Evolutionary conservation across 2,888 invertebrate species (phyloP), one percentile per base, ranked within the genome.

Genomic region (Shargacucullia verbasci): DNA sequence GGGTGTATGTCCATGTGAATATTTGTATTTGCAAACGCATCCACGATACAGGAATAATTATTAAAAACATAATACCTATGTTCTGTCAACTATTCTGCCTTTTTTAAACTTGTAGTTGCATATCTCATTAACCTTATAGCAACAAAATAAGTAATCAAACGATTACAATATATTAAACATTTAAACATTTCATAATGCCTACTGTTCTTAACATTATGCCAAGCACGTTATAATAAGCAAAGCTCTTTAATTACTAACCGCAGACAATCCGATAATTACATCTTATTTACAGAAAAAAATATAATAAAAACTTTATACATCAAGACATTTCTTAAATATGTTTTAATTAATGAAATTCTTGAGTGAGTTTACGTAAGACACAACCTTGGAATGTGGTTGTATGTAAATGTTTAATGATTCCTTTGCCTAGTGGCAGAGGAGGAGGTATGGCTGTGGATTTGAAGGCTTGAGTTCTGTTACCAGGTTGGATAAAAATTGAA

Each of bases 341-440:
- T 71, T 65, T 68, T 69, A 72, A 75, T 72, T 72, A 66, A 66
- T 41, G 47, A 55, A 48, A 65, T 66, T 63, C 55, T 54, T 61
- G n/a, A 54, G 60, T 60, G 44, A 61, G 34, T 64, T 74, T 73
- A 37, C 76, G 76, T 45, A 73, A 75, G 38, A 39, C 9, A 33
- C n/a, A 63, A 72, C 73, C 73, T 75, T 72, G 65, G 35, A 15
- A 14, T 65, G 60, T 40, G 41, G 50, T 52, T 64, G 50, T 60
- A 52, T 66, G 66, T 52, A 54, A 65, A 65, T 66, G 50, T 50
- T 60, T 20, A 20, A 20, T 4, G 20, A 20, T 4, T 2, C 20
- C 2, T 20, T 20, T 20, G 20, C 4, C 20, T 20, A 20, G 20
- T 3, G 20, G 20, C 20, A 3, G 20, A 3, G 20, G 20, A 20